A percentile compares a stretch with the other conserved stretches of the same genome.
Evolutionary conservation across 2,888 invertebrate species (phyloP).

Genomic region (Lycocerus yunnanus): DNA sequence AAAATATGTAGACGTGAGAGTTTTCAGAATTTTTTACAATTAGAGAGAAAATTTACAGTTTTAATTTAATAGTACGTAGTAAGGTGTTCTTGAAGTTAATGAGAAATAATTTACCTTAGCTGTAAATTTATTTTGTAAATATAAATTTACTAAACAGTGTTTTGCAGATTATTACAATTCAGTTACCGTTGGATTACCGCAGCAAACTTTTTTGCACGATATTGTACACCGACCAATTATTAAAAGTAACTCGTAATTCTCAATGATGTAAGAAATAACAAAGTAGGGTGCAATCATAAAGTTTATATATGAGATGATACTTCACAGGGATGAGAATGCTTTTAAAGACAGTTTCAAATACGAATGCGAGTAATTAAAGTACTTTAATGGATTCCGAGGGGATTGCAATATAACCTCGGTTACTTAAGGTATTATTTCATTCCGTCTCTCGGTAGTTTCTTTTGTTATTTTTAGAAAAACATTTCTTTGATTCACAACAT

Average conservation of each 20-base stretch:
- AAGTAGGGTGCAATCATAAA: neutral
- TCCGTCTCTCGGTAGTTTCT: conserved; percentile 8
- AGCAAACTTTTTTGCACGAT: neutral
- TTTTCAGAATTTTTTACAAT: neutral
- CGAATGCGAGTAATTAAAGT: conserved; percentile 22
- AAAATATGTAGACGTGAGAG: neutral
- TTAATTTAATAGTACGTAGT: neutral
- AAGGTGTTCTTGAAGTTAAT: neutral
- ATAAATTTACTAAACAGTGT: neutral
- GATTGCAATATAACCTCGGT: conserved; percentile 18
- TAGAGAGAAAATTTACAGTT: neutral
- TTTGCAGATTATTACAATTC: neutral
- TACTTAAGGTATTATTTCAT: conserved; percentile 23
- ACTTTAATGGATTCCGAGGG: conserved; percentile 21
- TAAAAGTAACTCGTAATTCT: neutral
- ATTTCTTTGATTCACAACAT: neutral
- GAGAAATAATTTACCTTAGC: neutral
- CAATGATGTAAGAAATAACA: neutral
- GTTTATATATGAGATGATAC: conserved; percentile 8
- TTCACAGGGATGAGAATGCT: conserved; percentile 14
- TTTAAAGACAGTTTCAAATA: conserved; percentile 20
- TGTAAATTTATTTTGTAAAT: neutral
- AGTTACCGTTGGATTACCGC: neutral
- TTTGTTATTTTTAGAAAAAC: conserved; percentile 10
- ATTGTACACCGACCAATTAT: neutral